These are phyloP conservation scores for Rhagologus leucostigma DNA, from an alignment of 2,113 vertebrate species.

Conservation along the genomic window DNA sequence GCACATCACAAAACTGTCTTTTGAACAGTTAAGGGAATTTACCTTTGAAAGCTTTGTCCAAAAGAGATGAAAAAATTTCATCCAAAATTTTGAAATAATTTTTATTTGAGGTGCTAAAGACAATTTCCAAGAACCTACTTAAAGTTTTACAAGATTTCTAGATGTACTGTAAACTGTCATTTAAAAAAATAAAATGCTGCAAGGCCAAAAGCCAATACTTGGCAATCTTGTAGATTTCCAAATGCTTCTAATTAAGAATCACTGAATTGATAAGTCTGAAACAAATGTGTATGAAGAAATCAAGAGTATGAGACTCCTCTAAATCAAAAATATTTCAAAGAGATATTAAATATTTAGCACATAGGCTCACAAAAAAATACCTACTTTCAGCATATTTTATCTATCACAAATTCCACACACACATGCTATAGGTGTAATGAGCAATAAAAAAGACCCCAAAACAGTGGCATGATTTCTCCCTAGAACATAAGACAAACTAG, in stretches of 20 bases:
- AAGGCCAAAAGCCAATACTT: neutral
- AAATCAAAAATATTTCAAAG: neutral
- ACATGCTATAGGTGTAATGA: neutral
- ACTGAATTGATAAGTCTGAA: neutral
- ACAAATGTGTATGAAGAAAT: neutral
- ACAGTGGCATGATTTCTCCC: neutral
- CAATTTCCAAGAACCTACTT: neutral
- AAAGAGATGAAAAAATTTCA: neutral
- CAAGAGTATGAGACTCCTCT: neutral
- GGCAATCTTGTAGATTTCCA: neutral
- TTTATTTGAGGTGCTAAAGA: neutral
- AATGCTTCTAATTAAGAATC: neutral
- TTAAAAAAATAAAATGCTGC: neutral
- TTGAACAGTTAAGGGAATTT: neutral
- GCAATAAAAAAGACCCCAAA: neutral
- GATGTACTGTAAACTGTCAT: neutral
- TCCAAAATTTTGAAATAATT: neutral
- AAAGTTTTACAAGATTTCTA: neutral
- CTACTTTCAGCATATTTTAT: neutral
- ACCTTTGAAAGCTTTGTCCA: neutral
- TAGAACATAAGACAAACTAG: neutral
- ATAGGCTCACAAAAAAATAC: neutral
- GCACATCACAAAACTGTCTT: neutral
- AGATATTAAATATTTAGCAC: neutral
- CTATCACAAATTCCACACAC: neutral